Percentiles rank a stretch among this genome's conserved stretches.
These are phyloP conservation scores for Merluccius polli DNA, from an alignment of 2,797 vertebrate genomes.

Conservation along the genomic window DNA sequence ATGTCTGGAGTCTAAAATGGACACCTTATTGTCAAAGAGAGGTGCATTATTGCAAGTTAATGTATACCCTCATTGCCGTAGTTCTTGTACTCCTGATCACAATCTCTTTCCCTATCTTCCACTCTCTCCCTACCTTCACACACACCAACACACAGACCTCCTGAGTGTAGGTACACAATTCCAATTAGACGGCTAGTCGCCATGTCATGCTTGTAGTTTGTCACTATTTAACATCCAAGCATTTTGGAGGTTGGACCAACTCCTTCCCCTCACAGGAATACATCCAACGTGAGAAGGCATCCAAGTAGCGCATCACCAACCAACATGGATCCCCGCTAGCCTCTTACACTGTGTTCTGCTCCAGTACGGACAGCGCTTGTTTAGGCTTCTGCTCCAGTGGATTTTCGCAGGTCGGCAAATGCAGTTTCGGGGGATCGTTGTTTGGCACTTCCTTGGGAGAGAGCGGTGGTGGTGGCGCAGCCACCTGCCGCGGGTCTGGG, in stretches of 20 bases:
- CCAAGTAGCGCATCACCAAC: conserved; percentile 17
- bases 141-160: conserved; percentile 23
- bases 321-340: conserved; percentile 16
- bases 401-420: conserved; percentile 21
- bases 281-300: conserved; percentile 35
- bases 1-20: conserved; percentile 45
- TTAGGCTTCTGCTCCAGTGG: conserved; percentile 36
- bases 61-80: conserved; percentile 13
- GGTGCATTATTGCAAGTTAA: conserved; percentile 40
- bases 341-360: conserved; percentile 50
- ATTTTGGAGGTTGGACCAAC: conserved; percentile 10
- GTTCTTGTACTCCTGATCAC: conserved; percentile 5
- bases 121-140: not conserved
- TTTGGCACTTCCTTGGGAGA: conserved; percentile 32
- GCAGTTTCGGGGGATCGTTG: conserved; percentile 13
- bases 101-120: not conserved
- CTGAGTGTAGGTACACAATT: conserved; percentile 33
- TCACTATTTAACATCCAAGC: conserved; percentile 14
- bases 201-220: not conserved
- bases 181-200: conserved; percentile 21
- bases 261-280: conserved; percentile 24
- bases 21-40: conserved; percentile 25
- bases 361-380: conserved; percentile 32
- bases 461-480: not conserved
- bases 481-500: conserved; percentile 23